Base-by-base conservation (phyloP, 2,888 invertebrate genomes). In the Caenorhabditis imperialis region DNA sequence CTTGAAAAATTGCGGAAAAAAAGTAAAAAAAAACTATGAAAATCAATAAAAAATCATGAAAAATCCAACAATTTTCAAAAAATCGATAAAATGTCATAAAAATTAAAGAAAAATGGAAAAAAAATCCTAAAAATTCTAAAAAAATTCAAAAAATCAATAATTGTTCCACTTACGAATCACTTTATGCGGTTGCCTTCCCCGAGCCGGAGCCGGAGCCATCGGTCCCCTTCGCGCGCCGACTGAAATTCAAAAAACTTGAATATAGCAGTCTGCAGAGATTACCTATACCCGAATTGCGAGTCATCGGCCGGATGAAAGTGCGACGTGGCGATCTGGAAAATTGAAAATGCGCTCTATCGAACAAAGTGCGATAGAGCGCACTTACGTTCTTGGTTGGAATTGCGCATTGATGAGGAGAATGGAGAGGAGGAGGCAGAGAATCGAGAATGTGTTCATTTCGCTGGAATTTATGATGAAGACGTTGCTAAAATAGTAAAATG, bases 221-320 rank as follows among this genome's bases (percentile, higher is more conserved):
- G 65, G 65, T 25, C 48, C 58, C n/a, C 62, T 33, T 14, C 65
- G 14, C 50, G 55, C n/a, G 6, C 65, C 65, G 3, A 65, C 65
- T 65, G 40, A 54, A 63, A 63, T 25, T 16, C 10, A n/a, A 25
- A 3, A 4, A 20, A 53, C 16, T 45, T 30, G 16, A n/a, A n/a
- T 45, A 18, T 33, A 30, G 33, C 33, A 16, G 47, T 33, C 27
- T 33, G 30, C 7, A 22, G 10, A 7, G 30, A 18, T 14, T 57
- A 65, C 65, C 65, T 65, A 48, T 65, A 65, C 65, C 65, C 23
- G 51, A 69, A 45, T 53, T 69, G 42, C 67, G 58, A 37, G 53
- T 58, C 58, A 69, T 58, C 16, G 67, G 50, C 6, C 58, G 57
- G 37, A 69, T 30, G n/a, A 58, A 20, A n/a, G 27, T 20, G 3